phyloP scores from a whole-genome alignment of 2,113 vertebrate species.

The Madoqua kirkii region DNA sequence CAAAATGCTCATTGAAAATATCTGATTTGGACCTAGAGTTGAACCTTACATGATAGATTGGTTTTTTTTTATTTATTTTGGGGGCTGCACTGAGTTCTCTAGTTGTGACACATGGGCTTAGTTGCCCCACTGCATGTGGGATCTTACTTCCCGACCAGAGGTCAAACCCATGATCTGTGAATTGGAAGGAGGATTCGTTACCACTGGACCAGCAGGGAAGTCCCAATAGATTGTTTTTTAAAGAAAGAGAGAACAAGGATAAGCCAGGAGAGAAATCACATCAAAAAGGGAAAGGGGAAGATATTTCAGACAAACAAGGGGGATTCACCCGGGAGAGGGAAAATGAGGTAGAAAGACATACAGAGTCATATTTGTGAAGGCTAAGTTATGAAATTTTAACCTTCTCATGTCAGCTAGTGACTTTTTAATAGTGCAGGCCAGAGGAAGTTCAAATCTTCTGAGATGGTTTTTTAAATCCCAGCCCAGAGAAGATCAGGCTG shows the following conservation, averaged over 20 bases:
- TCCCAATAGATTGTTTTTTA: background rate
- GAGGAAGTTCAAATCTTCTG: background rate
- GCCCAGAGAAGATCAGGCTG: background rate
- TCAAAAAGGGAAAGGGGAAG: background rate
- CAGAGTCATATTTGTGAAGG: background rate
- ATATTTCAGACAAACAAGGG: background rate
- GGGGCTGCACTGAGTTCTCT: background rate
- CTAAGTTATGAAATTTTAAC: background rate
- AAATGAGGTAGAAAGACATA: background rate
- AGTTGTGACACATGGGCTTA: background rate
- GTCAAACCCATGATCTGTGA: background rate
- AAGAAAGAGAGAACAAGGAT: background rate
- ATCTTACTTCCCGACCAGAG: background rate
- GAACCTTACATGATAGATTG: background rate
- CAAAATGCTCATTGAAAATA: background rate
- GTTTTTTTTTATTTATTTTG: background rate
- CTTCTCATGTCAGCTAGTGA: background rate
- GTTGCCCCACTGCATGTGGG: background rate
- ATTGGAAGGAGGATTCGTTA: background rate
- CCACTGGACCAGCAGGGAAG: background rate
- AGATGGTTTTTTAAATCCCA: background rate
- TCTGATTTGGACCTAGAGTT: background rate
- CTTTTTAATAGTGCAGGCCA: background rate
- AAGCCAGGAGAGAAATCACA: background rate
- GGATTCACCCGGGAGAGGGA: background rate